Evolutionary conservation across 2,113 vertebrate genomes (phyloP), one percentile per base, ranked within the genome.

Genomic region (Percina caprodes): DNA sequence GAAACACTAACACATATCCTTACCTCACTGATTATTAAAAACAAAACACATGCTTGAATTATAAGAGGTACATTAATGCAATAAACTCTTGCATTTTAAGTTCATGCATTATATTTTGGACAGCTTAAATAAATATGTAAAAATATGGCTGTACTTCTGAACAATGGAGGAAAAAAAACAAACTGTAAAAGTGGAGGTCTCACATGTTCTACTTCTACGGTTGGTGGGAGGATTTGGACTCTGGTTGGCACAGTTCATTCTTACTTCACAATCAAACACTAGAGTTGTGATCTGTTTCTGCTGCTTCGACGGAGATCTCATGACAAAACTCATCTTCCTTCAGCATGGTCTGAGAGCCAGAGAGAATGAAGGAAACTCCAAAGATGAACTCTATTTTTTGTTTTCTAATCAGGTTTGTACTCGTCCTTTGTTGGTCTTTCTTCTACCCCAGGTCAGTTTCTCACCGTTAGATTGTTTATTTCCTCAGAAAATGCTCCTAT

Each of bases 401-500:
- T 42, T 42, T 42, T 42, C 39, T 42, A 42, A 42, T 42, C 39
- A 42, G 39, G 39, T 42, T 42, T 10, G 39, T 42, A 42, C 39
- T 42, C 39, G 39, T 42, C 10, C 39, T 11, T 42, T 42, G 10
- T 42, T 42, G 39, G 10, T 42, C 8, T 42, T 42, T 11, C 39
- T 42, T 42, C 2, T 42, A 2, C 8, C 10, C 39, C 39, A 52
- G 66, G 33, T 65, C 33, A 26, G 56, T 12, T 12, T 63, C 97
- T 97, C 93, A 99, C 98, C 2, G 98, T 99, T 77, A 99, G 93
- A 74, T 99, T 99, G 93, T 98, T 98, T 94, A 99, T 99, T 85
- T 95, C 98, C 87, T 99, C 97, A 1, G 98, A 99, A 90, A 99
- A 99, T 0, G 90, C 98, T 68, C 97, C 98, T 14, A 99, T 99